Evolutionary conservation across 2,797 vertebrate species (phyloP), one percentile per base, ranked within the genome.

Genomic region (Lemur catta): DNA sequence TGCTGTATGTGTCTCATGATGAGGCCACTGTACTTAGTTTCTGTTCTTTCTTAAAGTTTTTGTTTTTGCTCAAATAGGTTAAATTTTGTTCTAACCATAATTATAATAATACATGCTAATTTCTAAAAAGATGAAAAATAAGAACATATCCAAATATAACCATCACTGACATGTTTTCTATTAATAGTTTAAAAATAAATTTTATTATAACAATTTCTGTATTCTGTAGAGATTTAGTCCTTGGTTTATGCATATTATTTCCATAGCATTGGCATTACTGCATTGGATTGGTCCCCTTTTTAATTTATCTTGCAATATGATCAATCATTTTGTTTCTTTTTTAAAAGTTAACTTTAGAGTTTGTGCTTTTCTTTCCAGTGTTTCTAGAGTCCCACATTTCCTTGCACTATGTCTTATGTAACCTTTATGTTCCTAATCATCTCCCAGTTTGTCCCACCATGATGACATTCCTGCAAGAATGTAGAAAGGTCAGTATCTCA

Each of bases 241-340:
- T 93, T 84, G 35, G n/a, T n/a, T 96, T 88, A 38, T n/a, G 8
- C 18, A 88, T 52, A 15, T 82, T 63, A 43, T 86, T 91, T 92
- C 84, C 50, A 71, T 57, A 22, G 55, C 17, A 75, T 20, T 93
- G 35, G 2, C 4, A 33, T 69, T 69, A 81, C 4, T 72, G 15
- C 38, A 71, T 50, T 88, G 75, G 33, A 81, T 82, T 91, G 4
- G 38, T 71, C 30, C 10, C 5, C 13, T 93, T 95, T 89, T 52
- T 50, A 26, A 88, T 93, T 43, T 48, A 46, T 50, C n/a, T 87
- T 84, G 33, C 2, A 10, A 71, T 67, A 65, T 28, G 24, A 87
- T 52, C 69, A 80, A 59, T 1, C 8, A 41, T 4, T 74, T 57
- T 72, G 12, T 72, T 50, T 72, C 52, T 41, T 69, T 65, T 94